Conservation (phyloP, 2,113 vertebrate species). For the Phyllostomus hastatus region DNA sequence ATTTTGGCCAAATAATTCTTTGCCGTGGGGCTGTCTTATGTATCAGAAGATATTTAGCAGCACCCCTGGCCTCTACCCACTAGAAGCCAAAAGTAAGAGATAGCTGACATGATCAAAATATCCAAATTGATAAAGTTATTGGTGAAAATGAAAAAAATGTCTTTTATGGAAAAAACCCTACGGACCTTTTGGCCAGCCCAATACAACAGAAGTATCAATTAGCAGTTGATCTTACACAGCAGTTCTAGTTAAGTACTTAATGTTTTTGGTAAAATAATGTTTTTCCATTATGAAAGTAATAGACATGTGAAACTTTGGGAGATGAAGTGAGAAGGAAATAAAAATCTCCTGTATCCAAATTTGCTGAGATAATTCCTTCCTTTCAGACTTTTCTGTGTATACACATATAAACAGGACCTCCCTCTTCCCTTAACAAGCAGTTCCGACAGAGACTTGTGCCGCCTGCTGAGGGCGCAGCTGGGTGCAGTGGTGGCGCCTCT, state of each 20-base stretch:
- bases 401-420: not conserved
- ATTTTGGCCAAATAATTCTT: too few species aligned
- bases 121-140: too few species aligned
- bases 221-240: slow-evolving; percentile 1
- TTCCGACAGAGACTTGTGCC: not conserved
- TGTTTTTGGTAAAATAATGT: slow-evolving; percentile 10
- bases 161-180: too few species aligned
- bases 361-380: not conserved
- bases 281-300: not conserved
- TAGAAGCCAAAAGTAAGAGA: too few species aligned
- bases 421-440: not conserved
- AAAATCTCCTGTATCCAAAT: not conserved
- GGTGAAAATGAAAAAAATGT: too few species aligned
- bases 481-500: not conserved
- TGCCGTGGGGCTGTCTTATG: too few species aligned
- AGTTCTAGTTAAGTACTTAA: not conserved
- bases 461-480: not conserved
- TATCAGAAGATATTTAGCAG: too few species aligned
- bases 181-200: too few species aligned
- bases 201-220: not conserved
- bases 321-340: not conserved
- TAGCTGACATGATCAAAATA: too few species aligned
- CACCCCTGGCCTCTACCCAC: too few species aligned
- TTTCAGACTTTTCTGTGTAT: not conserved
- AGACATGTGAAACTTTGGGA: not conserved